These are phyloP conservation scores for Platypus cylindrus DNA, from an alignment of 2,888 invertebrate species.

Conservation along the genomic window DNA sequence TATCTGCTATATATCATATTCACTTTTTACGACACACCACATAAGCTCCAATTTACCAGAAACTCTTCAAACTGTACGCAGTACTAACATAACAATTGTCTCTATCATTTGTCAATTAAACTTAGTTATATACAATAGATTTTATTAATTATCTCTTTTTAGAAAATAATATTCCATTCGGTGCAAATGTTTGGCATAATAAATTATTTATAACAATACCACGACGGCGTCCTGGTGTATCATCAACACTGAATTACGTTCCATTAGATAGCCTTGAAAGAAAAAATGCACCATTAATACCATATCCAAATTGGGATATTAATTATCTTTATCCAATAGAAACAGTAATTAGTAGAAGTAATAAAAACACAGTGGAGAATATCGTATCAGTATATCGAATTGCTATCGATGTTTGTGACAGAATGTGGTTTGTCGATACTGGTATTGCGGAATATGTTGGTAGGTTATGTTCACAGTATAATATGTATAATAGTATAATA, in stretches of 20 bases:
- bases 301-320: slow-evolving; percentile 44
- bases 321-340: slow-evolving; percentile 49
- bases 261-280: slow-evolving; percentile 24
- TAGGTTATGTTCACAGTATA: slow-evolving; percentile 22
- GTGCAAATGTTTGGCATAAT: slow-evolving; percentile 48
- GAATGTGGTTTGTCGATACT: slow-evolving; percentile 71
- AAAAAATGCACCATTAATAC: slow-evolving; percentile 41
- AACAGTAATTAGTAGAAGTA: no score
- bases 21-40: no score
- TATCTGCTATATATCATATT: no score
- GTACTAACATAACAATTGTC: no score
- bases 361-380: slow-evolving; percentile 13
- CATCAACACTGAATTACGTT: slow-evolving; percentile 39
- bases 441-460: slow-evolving; percentile 58
- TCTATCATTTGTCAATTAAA: no score
- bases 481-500: background rate
- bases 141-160: slow-evolving; percentile 13
- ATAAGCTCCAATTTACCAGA: no score
- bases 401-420: slow-evolving; percentile 54
- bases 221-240: slow-evolving; percentile 47
- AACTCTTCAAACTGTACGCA: no score
- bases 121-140: no score
- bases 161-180: slow-evolving; percentile 55
- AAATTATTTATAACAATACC: slow-evolving; percentile 62
- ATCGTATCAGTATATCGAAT: slow-evolving; percentile 61